Percentiles rank a stretch among this genome's conserved stretches.
Conservation (phyloP, 2,888 invertebrate species). For the Epirrhoe alternata region DNA sequence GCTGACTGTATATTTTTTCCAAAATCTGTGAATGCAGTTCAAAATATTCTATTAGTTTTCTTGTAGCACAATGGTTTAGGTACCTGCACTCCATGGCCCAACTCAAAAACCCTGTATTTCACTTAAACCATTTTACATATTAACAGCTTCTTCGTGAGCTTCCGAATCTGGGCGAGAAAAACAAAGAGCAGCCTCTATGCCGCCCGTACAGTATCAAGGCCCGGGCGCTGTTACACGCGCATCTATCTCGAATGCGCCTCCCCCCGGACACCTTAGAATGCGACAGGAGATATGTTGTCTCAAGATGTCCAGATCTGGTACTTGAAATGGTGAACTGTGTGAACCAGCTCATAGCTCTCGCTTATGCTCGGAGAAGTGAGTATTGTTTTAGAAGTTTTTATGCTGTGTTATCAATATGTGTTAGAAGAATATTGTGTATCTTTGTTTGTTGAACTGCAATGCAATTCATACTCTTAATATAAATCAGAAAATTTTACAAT, state of each 20-base stretch:
- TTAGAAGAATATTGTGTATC: neutral
- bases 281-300: constrained; percentile 93
- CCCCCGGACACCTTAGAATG: constrained; percentile 92
- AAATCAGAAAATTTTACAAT: too few species aligned
- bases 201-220: constrained; percentile 96
- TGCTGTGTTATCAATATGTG: neutral
- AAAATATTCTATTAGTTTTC: too few species aligned
- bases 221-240: constrained; percentile 97
- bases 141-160: constrained; percentile 94
- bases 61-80: too few species aligned
- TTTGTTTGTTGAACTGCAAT: neutral
- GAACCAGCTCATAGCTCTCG: constrained; percentile 95
- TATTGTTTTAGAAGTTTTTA: constrained; percentile 38
- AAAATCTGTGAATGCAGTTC: too few species aligned
- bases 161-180: constrained; percentile 97
- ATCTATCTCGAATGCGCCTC: constrained; percentile 93
- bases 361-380: constrained; percentile 95
- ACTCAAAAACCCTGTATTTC: too few species aligned
- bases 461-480: too few species aligned
- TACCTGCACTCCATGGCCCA: too few species aligned
- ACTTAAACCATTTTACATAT: neutral
- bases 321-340: constrained; percentile 99
- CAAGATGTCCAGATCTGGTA: constrained; percentile 96
- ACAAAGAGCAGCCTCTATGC: constrained; percentile 97
- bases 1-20: too few species aligned